Evolutionary conservation across 2,113 vertebrate genomes (phyloP), one percentile per base, ranked within the genome.

Genomic region (Phainopepla nitens): DNA sequence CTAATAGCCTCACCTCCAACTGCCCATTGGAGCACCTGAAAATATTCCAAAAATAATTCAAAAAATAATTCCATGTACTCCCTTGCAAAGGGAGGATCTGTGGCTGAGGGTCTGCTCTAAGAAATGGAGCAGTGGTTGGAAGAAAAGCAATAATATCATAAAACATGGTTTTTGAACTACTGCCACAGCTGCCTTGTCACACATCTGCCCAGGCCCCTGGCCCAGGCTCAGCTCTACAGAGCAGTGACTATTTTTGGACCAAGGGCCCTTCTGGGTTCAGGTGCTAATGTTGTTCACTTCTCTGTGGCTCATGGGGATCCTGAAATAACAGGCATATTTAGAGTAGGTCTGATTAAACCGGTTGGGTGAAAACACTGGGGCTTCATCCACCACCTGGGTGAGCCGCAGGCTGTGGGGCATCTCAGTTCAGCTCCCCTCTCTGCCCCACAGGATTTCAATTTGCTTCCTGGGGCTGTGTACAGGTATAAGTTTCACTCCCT

Each of bases 341-440:
- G 68, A 83, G 17, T 16, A 75, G 42, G 35, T 71, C 76, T 91
- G 60, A 92, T 96, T 72, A 89, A 94, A 94, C 89, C 82, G 56
- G 82, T 81, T 86, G 58, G 82, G 51, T 83, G 82, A 80, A 95
- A 90, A 92, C 2, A 3, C 1, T 39, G 76, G 45, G 35, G 45
- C 36, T 93, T 47, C 60, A 70, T 71, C 51, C 47, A 78, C 44
- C 70, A 92, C 35, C 50, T 89, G 79, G 35, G 56, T 11, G 9
- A 95, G 42, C 64, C 9, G 0, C 58, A 82, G 50, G 80, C 79
- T 86, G 31, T 72, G 54, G 33, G 76, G 47, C 75, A 70, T 77
- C 91, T 89, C 71, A 56, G 44, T 83, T 95, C 91, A 94, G 33
- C 58, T 82, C 42, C 76, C 29, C 6, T 3, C 57, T 94, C 35